Percentiles rank a stretch among this genome's conserved stretches.
Evolutionary conservation across 2,888 invertebrate species (phyloP).

Genomic region (Platycheirus rosarum): DNA sequence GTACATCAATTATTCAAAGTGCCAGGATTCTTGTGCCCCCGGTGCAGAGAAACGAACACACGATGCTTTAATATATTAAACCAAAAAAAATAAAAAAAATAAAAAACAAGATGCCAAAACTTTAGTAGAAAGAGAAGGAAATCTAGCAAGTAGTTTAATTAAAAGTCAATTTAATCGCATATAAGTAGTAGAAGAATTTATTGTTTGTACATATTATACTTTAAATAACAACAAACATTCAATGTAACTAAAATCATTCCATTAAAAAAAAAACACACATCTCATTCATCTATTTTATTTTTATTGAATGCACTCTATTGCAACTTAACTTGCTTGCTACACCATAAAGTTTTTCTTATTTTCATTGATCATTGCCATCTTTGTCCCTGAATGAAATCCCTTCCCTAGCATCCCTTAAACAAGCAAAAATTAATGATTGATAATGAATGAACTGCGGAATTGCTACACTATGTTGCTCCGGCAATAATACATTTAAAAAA

Average conservation of each 20-base stretch:
- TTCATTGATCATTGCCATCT: constrained; percentile 16
- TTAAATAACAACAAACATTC: constrained; percentile 43
- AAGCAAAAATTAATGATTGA: constrained; percentile 27
- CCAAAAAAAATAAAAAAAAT: constrained; percentile 28
- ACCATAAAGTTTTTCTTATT: constrained; percentile 25
- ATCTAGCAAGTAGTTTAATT: constrained; percentile 38
- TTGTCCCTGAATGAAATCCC: constrained; percentile 19
- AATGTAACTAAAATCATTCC: constrained; percentile 48
- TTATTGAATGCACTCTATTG: constrained; percentile 49
- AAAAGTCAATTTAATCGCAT: constrained; percentile 63
- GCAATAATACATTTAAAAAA: constrained; percentile 25
- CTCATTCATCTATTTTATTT: constrained; percentile 22
- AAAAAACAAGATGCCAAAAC: constrained; percentile 56
- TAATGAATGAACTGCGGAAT: constrained; percentile 62
- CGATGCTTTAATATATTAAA: constrained; percentile 63
- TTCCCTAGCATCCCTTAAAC: constrained; percentile 33
- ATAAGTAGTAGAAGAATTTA: constrained; percentile 58
- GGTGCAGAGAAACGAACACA: constrained; percentile 47
- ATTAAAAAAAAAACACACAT: constrained; percentile 32
- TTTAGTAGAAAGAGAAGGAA: constrained; percentile 41
- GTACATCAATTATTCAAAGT: constrained; percentile 59
- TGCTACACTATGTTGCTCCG: constrained; percentile 63
- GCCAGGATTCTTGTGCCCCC: constrained; percentile 59
- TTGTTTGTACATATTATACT: constrained; percentile 28
- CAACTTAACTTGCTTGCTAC: constrained; percentile 55